Evolutionary conservation across 2,888 invertebrate genomes (phyloP).

Genomic region (Cartodere bifasciata): DNA sequence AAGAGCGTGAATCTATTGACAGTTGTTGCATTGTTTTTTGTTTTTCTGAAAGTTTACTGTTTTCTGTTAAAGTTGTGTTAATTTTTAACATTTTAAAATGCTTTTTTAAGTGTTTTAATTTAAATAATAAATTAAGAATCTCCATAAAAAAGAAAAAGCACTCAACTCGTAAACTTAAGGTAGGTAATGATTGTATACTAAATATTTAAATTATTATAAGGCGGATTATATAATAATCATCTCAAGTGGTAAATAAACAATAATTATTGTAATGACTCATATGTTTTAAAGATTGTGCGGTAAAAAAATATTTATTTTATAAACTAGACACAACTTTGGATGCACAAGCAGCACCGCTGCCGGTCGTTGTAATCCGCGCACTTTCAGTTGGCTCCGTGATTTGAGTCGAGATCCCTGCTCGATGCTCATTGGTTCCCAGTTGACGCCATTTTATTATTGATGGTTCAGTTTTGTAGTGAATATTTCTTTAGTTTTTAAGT

Average conservation of each 20-base stretch:
- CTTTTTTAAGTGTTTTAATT: slow-evolving; percentile 15
- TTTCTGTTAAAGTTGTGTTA: slow-evolving; percentile 22
- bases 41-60: slow-evolving; percentile 22
- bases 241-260: no score
- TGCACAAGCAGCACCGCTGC: no score
- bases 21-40: slow-evolving; percentile 24
- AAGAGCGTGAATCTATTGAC: no score
- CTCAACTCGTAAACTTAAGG: slow-evolving; percentile 8
- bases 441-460: slow-evolving; percentile 33
- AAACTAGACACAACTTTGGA: no score
- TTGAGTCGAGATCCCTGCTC: slow-evolving; percentile 16
- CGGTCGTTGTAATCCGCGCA: no score
- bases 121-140: slow-evolving; percentile 17
- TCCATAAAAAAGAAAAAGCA: slow-evolving; percentile 8
- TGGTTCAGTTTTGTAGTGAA: slow-evolving; percentile 30
- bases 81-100: slow-evolving; percentile 20
- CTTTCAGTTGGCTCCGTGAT: slow-evolving; percentile 19
- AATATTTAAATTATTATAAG: no score
- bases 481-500: slow-evolving; percentile 29
- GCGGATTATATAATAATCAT: slow-evolving; percentile 4
- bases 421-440: slow-evolving; percentile 28
- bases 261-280: no score
- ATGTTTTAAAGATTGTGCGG: no score
- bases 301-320: no score
- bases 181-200: slow-evolving; percentile 1